Base-by-base conservation (phyloP, 2,113 vertebrate genomes). In the Geococcyx californianus region DNA sequence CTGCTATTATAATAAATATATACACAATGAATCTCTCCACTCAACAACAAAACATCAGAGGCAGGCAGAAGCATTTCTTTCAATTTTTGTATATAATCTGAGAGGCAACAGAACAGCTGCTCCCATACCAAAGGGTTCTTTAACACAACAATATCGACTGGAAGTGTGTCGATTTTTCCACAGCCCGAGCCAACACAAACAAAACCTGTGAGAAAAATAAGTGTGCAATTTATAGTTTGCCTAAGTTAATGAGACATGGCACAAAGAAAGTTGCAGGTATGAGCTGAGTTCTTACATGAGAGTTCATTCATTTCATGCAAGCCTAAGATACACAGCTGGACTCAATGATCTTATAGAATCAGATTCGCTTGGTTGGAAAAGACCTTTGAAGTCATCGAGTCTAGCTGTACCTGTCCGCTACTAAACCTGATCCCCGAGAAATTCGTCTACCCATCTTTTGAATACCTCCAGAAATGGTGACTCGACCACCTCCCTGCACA, bases 241-340 rank as follows among this genome's bases (percentile, higher is more conserved):
- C 9, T 25, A 73, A 21, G 6, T 36, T 29, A 79, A 83, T 5
- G 4, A 29, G 21, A 31, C 7, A 78, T 13, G 8, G 24, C 58
- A 93, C 21, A 51, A 55, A 62, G 9, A 33, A 69, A 76, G 25
- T 13, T 70, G 18, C 11, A 62, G 5, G 6, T 24, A 24, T 0
- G 1, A 49, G 14, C 6, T 8, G 6, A 34, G 21, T 14, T 85
- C 33, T 64, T 42, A 55, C 3, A 47, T 3, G 49, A 38, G 4
- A 56, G 13, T 12, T 47, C 3, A 1, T 6, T 80, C 31, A 8
- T 8, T 21, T 9, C 21, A 62, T 0, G 0, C 6, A 78, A 36
- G 7, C 2, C 11, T 11, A 31, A 58, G 7, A 49, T 11, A 49
- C 12, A 49, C 21, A 20, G 20, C 24, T 49, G 47, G 47, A 49